These are phyloP conservation scores for Thalassaphorura encarpata DNA, from an alignment of 1,140 invertebrate species.

Conservation along the genomic window DNA sequence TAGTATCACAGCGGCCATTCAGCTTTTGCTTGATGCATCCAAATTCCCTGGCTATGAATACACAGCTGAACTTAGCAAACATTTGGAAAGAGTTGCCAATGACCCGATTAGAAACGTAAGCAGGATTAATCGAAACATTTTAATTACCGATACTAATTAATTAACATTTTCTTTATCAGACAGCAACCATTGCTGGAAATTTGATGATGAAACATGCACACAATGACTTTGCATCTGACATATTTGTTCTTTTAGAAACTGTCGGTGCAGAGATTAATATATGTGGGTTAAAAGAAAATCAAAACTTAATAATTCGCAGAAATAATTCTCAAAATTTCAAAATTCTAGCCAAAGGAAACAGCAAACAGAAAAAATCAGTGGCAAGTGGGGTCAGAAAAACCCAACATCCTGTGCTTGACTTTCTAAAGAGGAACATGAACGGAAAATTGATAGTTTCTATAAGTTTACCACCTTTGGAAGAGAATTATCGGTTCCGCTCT, in stretches of 20 bases:
- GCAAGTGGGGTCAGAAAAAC: no score
- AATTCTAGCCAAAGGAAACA: not conserved
- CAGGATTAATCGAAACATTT: not conserved
- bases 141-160: conserved; percentile 5
- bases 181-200: conserved; percentile 31
- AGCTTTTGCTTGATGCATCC: conserved; percentile 46
- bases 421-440: conserved; percentile 21
- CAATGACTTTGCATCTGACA: conserved; percentile 42
- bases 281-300: no score
- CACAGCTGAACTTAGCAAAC: conserved; percentile 47
- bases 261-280: conserved; percentile 37
- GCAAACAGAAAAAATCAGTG: not conserved
- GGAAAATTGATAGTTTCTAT: conserved; percentile 25
- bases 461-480: conserved; percentile 35
- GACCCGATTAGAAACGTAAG: conserved; percentile 58
- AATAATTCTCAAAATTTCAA: not conserved
- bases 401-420: conserved; percentile 6
- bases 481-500: conserved; percentile 8
- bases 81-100: conserved; percentile 59
- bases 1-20: conserved; percentile 41
- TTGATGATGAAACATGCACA: conserved; percentile 37
- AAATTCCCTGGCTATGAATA: conserved; percentile 38
- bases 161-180: conserved; percentile 2
- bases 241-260: conserved; percentile 40
- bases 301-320: not conserved